Percentiles rank a stretch among this genome's conserved stretches.
phyloP scores from a whole-genome alignment of 2,113 vertebrate genomes.

The Eudyptes chrysolophus region DNA sequence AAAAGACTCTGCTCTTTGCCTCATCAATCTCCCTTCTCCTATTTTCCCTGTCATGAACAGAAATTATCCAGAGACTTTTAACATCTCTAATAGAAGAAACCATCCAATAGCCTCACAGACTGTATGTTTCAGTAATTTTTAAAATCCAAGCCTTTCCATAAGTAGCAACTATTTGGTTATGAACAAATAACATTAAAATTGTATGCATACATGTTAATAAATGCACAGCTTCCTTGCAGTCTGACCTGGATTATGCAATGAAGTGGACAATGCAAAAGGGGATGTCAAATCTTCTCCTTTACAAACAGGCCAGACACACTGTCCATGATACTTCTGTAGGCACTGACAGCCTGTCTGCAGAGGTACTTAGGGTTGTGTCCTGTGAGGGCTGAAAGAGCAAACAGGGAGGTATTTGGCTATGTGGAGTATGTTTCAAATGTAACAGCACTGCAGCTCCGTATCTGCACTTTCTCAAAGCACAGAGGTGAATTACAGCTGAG shows the following conservation, averaged over 20 bases:
- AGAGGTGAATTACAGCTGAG: not conserved
- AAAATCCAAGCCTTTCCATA: not conserved
- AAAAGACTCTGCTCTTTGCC: not conserved
- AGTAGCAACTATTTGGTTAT: not conserved
- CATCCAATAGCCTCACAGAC: not conserved
- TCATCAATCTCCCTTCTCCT: not conserved
- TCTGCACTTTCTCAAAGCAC: not conserved
- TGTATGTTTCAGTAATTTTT: not conserved
- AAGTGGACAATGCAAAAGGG: not conserved
- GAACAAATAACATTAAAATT: not conserved
- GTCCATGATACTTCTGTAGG: not conserved
- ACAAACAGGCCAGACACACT: not conserved
- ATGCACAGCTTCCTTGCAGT: not conserved
- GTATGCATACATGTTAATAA: not conserved
- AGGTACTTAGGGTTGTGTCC: not conserved
- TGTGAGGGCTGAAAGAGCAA: not conserved
- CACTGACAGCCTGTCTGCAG: not conserved
- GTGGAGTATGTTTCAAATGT: not conserved
- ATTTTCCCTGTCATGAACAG: not conserved
- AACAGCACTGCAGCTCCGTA: not conserved
- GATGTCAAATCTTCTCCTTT: not conserved
- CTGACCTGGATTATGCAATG: not conserved
- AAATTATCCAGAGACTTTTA: not conserved
- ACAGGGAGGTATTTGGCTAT: not conserved
- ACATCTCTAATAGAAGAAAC: not conserved